A percentile compares a stretch with the other conserved stretches of the same genome.
phyloP scores from a whole-genome alignment of 2,888 invertebrate genomes.

The Helobdella robusta region DNA sequence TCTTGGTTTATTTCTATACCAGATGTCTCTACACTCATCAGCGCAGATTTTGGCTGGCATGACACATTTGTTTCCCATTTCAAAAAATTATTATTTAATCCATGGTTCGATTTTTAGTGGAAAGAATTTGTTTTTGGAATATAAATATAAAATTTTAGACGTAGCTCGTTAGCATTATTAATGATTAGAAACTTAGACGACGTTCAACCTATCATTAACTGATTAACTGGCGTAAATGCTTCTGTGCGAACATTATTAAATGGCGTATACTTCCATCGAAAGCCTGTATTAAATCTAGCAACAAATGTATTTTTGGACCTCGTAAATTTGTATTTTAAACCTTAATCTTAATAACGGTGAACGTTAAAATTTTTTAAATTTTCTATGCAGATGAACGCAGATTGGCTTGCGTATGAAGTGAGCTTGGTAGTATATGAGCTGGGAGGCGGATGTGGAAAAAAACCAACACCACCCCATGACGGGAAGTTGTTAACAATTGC shows the following conservation, averaged over 20 bases:
- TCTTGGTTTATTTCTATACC: background rate
- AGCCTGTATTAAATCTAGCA: too few relatives aligned
- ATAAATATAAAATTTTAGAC: background rate
- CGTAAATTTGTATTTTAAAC: too few relatives aligned
- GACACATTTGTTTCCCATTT: too few relatives aligned
- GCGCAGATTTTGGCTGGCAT: too few relatives aligned
- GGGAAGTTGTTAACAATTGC: background rate
- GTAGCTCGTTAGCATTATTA: background rate
- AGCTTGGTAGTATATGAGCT: constrained; percentile 65
- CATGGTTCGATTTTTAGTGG: background rate
- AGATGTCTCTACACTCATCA: background rate
- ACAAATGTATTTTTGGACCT: too few relatives aligned
- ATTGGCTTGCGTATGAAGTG: constrained; percentile 66
- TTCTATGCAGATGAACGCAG: constrained; percentile 54
- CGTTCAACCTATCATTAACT: background rate
- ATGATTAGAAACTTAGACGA: background rate
- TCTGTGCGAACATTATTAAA: too few relatives aligned
- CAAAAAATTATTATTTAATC: too few relatives aligned
- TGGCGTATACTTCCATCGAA: too few relatives aligned
- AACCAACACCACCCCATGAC: constrained; percentile 34
- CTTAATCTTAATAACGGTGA: constrained; percentile 14
- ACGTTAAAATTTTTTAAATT: constrained; percentile 26
- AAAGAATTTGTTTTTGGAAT: background rate
- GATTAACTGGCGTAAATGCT: background rate
- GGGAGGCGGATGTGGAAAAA: constrained; percentile 67